Percentiles rank a stretch among this genome's conserved stretches.
These are phyloP conservation scores for Cyprichromis sp. DNA, from an alignment of 2,113 vertebrate species.

Conservation along the genomic window DNA sequence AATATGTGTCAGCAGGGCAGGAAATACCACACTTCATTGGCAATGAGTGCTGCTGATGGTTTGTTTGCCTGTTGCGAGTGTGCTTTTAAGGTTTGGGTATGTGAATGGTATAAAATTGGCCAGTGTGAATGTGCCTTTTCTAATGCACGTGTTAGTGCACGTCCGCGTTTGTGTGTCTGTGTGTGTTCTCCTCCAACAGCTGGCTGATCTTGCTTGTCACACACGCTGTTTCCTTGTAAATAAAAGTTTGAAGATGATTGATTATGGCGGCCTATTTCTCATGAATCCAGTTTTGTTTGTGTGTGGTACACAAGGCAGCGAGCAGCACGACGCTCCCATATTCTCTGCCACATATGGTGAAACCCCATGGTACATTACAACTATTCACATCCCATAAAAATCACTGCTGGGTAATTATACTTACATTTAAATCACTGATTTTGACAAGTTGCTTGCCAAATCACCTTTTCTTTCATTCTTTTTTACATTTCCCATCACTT, in stretches of 20 bases:
- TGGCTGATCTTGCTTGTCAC: constrained; percentile 33
- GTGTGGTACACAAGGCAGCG: constrained; percentile 6
- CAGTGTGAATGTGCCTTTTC: not conserved
- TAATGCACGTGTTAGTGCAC: not conserved
- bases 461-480: not conserved
- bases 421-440: not conserved
- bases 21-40: constrained; percentile 44
- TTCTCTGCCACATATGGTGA: constrained; percentile 27
- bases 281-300: constrained; percentile 39
- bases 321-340: not conserved
- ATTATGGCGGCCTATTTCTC: constrained; percentile 44
- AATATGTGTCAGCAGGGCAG: constrained; percentile 40
- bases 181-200: constrained; percentile 23
- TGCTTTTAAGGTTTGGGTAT: not conserved
- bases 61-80: constrained; percentile 23
- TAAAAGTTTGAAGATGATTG: constrained; percentile 46
- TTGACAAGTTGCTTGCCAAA: not conserved
- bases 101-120: not conserved
- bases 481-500: not conserved
- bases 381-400: constrained; percentile 21
- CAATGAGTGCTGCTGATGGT: constrained; percentile 39
- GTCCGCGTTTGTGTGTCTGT: not conserved
- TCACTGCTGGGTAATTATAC: not conserved
- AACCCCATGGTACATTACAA: constrained; percentile 21
- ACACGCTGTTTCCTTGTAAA: constrained; percentile 27